phyloP scores from a whole-genome alignment of 2,797 vertebrate genomes.

The Molossus alvarezi region DNA sequence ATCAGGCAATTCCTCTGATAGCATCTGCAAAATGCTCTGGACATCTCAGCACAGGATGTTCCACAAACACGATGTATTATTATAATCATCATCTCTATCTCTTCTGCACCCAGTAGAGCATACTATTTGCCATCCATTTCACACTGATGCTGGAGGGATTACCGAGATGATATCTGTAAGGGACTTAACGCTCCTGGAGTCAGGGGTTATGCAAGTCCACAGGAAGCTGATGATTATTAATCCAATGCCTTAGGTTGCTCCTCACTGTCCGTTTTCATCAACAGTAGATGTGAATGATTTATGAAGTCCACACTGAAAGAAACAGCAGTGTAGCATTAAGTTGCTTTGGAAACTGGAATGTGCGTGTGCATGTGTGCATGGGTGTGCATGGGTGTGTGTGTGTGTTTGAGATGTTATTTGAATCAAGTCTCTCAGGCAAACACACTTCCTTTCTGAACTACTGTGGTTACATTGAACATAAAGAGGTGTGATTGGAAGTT shows the following conservation, averaged over 20 bases:
- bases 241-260: neutral
- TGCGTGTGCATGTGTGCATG: neutral
- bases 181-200: slow-evolving; percentile 66
- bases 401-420: neutral
- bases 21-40: slow-evolving; percentile 53
- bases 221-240: slow-evolving; percentile 76
- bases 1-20: slow-evolving; percentile 56
- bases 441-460: slow-evolving; percentile 76
- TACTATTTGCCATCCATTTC: slow-evolving; percentile 49
- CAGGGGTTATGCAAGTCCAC: slow-evolving; percentile 54
- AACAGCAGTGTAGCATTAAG: slow-evolving; percentile 36
- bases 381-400: neutral
- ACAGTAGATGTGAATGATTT: slow-evolving; percentile 10
- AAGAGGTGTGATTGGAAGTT: slow-evolving; percentile 81
- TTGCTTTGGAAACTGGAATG: neutral
- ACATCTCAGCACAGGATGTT: slow-evolving; percentile 5
- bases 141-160: slow-evolving; percentile 59
- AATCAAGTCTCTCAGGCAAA: slow-evolving; percentile 71
- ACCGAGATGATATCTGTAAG: slow-evolving; percentile 70
- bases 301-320: slow-evolving; percentile 51
- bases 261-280: slow-evolving; percentile 30
- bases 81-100: slow-evolving; percentile 38
- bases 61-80: neutral
- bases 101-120: neutral
- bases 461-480: slow-evolving; percentile 68